These are phyloP conservation scores for Elysia crispata DNA, from an alignment of 2,888 invertebrate species.

Conservation along the genomic window DNA sequence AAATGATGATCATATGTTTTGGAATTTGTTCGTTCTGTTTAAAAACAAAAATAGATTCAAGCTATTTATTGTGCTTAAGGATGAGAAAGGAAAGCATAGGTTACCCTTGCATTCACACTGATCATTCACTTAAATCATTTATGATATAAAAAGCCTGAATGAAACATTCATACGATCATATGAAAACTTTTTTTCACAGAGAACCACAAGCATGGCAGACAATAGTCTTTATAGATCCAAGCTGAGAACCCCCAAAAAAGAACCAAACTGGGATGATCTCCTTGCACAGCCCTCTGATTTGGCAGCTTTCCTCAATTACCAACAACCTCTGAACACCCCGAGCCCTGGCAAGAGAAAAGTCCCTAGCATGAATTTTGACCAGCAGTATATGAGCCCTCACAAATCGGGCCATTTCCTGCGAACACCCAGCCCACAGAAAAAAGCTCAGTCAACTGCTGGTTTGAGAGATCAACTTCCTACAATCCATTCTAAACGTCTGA, in stretches of 20 bases:
- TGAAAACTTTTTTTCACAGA: not conserved
- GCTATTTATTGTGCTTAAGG: no score
- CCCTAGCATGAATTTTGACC: not conserved
- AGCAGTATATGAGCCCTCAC: conserved; percentile 23
- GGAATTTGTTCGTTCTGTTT: no score
- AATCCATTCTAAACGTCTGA: not conserved
- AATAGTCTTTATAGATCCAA: conserved; percentile 41
- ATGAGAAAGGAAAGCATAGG: no score
- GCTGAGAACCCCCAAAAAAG: conserved; percentile 43
- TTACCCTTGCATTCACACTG: no score
- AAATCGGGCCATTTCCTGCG: conserved; percentile 47
- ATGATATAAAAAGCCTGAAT: no score
- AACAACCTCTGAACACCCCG: conserved; percentile 21
- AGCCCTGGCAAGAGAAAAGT: conserved; percentile 32
- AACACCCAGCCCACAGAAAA: conserved; percentile 45
- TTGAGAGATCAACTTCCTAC: not conserved
- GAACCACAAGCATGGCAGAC: conserved; percentile 31
- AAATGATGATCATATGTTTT: no score
- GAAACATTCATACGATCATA: not conserved
- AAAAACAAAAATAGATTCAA: no score
- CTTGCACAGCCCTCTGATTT: not conserved
- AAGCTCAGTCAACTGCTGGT: conserved; percentile 14
- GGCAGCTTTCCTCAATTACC: conserved; percentile 9
- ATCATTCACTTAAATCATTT: no score
- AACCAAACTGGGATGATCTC: conserved; percentile 16